These are phyloP conservation scores for Bovichtus variegatus DNA, from an alignment of 2,797 vertebrate species.

Conservation along the genomic window DNA sequence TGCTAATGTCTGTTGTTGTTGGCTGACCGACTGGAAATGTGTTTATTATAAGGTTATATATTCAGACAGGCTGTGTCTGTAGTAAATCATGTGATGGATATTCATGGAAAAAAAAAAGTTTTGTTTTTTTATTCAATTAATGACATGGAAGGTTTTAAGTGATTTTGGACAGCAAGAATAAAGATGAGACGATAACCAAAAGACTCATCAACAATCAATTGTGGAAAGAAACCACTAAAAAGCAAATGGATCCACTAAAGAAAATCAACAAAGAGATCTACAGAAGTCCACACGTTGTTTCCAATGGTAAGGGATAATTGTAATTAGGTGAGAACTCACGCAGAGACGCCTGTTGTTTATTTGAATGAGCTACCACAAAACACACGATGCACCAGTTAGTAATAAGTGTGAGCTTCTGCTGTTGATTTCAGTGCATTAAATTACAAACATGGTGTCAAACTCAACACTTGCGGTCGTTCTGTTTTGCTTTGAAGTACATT, in stretches of 20 bases:
- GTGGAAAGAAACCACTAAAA: neutral
- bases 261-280: neutral
- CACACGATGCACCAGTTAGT: neutral
- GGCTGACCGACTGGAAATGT: conserved; percentile 68
- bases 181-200: neutral
- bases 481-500: neutral
- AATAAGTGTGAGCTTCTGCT: conserved; percentile 3
- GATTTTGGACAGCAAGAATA: neutral
- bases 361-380: neutral
- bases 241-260: neutral
- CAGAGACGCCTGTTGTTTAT: neutral
- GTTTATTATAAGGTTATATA: conserved; percentile 69
- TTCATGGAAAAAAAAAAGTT: conserved; percentile 32
- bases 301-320: neutral
- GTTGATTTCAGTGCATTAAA: conserved; percentile 2
- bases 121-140: conserved; percentile 40
- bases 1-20: conserved; percentile 75
- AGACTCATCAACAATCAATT: neutral
- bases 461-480: neutral
- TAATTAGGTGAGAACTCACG: neutral
- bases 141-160: conserved; percentile 5
- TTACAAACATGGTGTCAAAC: neutral
- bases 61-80: conserved; percentile 51
- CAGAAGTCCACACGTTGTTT: neutral
- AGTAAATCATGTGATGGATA: conserved; percentile 56